These are phyloP conservation scores for Thymelicus acteon DNA, from an alignment of 2,888 invertebrate species.

Conservation along the genomic window DNA sequence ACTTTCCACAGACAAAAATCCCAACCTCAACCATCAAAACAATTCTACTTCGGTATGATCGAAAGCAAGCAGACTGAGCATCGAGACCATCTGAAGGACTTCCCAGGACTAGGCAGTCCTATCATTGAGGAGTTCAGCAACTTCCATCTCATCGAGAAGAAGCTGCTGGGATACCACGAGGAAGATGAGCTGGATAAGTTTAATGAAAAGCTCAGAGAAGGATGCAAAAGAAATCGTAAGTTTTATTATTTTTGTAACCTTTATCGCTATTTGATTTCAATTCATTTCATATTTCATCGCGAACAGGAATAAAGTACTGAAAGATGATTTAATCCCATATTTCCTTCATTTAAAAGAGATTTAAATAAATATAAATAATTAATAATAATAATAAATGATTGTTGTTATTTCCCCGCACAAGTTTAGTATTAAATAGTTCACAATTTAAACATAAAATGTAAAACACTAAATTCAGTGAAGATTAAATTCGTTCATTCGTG, in stretches of 20 bases:
- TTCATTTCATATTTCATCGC: not conserved
- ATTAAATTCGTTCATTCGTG: too few relatives aligned
- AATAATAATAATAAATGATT: too few relatives aligned
- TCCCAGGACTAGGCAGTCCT: slow-evolving; percentile 76
- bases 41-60: slow-evolving; percentile 93
- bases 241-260: slow-evolving; percentile 26
- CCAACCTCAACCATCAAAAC: slow-evolving; percentile 67
- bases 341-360: too few relatives aligned
- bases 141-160: slow-evolving; percentile 77
- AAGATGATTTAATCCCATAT: too few relatives aligned
- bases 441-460: too few relatives aligned
- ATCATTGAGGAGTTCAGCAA: slow-evolving; percentile 77
- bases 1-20: slow-evolving; percentile 19
- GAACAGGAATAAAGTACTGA: too few relatives aligned
- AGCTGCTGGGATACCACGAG: slow-evolving; percentile 71
- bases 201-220: slow-evolving; percentile 69
- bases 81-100: slow-evolving; percentile 71
- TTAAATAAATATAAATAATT: too few relatives aligned
- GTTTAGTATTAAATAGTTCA: too few relatives aligned
- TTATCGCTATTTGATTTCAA: not conserved
- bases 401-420: too few relatives aligned
- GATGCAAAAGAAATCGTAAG: slow-evolving; percentile 74
- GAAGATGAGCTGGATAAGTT: slow-evolving; percentile 78
- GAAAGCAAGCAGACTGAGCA: slow-evolving; percentile 71
- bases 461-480: too few relatives aligned